Conservation (phyloP, 2,888 invertebrate species). For the Scaptomyza flava region DNA sequence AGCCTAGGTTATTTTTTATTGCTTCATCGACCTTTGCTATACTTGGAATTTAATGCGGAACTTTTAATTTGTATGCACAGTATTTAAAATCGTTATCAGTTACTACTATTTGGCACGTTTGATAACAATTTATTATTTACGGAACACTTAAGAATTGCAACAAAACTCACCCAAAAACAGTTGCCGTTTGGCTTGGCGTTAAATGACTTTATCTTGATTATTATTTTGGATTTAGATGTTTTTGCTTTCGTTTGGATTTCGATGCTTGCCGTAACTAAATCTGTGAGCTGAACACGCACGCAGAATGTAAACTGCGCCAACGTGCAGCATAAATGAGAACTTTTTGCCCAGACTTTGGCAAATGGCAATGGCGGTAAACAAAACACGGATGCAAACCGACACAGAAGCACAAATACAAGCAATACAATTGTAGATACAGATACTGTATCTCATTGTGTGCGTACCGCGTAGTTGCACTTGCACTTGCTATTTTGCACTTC, state of each 20-base stretch:
- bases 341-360: constrained; percentile 56
- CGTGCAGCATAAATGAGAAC: constrained; percentile 69
- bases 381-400: constrained; percentile 71
- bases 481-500: constrained; percentile 62
- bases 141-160: constrained; percentile 16
- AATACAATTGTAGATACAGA: constrained; percentile 21
- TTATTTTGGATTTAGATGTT: background rate
- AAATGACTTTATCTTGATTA: background rate
- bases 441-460: constrained; percentile 26
- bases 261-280: constrained; percentile 50
- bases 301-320: constrained; percentile 68
- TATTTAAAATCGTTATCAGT: constrained; percentile 15
- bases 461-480: constrained; percentile 47
- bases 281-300: constrained; percentile 70
- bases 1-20: too few species aligned
- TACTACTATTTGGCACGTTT: background rate
- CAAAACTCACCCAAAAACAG: constrained; percentile 28
- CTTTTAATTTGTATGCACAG: background rate
- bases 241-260: constrained; percentile 2
- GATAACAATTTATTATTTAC: constrained; percentile 21
- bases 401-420: constrained; percentile 11
- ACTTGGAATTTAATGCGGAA: constrained; percentile 4
- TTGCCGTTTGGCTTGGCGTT: constrained; percentile 10
- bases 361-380: constrained; percentile 60
- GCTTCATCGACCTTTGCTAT: background rate